Percentiles rank a stretch among this genome's conserved stretches.
These are phyloP conservation scores for Drosophila micromelanica DNA, from an alignment of 1,140 invertebrate species.

Conservation along the genomic window DNA sequence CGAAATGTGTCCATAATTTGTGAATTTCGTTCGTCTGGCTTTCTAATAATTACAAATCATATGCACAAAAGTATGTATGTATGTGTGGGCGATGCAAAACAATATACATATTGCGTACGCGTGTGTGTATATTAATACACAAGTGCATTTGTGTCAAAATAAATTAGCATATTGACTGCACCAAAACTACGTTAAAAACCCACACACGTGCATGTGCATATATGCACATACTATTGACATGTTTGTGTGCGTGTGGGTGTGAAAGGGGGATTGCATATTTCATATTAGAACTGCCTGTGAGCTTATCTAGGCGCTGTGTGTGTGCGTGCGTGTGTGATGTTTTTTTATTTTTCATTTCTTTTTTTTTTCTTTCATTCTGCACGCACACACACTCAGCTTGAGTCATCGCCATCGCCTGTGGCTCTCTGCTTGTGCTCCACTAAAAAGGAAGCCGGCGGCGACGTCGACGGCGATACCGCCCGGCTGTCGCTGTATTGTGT, in stretches of 20 bases:
- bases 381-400: slow-evolving; percentile 44
- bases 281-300: slow-evolving; percentile 48
- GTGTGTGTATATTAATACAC: slow-evolving; percentile 23
- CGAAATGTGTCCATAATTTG: slow-evolving; percentile 35
- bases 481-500: slow-evolving; percentile 11
- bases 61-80: slow-evolving; percentile 5
- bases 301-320: slow-evolving; percentile 43
- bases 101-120: slow-evolving; percentile 29
- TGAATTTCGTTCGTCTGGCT: slow-evolving; percentile 36
- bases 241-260: slow-evolving; percentile 21
- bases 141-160: slow-evolving; percentile 59
- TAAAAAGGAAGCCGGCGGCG: slow-evolving; percentile 29
- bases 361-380: slow-evolving; percentile 41
- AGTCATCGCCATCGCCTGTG: slow-evolving; percentile 37
- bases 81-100: slow-evolving; percentile 31
- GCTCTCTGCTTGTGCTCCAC: slow-evolving; percentile 25
- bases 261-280: slow-evolving; percentile 39
- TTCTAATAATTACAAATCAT: slow-evolving; percentile 43
- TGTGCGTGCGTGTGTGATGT: slow-evolving; percentile 15
- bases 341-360: slow-evolving; percentile 22
- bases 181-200: slow-evolving; percentile 55
- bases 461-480: slow-evolving; percentile 6
- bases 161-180: slow-evolving; percentile 59
- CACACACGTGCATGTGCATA: slow-evolving; percentile 28
- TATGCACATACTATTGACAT: slow-evolving; percentile 20